phyloP scores from a whole-genome alignment of 2,113 vertebrate genomes.

The Cacatua alba region DNA sequence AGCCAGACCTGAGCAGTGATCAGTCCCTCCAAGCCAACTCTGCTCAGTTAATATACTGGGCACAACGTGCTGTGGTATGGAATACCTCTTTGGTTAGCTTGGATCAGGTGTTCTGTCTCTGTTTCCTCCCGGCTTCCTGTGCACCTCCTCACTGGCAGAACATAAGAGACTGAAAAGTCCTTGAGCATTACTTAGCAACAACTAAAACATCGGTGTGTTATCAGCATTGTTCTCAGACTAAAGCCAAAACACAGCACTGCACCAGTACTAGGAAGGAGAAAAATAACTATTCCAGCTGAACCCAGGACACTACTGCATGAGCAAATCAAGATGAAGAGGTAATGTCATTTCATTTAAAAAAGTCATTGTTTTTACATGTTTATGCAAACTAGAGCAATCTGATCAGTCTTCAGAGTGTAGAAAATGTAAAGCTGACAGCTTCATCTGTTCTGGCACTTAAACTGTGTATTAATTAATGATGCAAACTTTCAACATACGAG shows the following conservation, averaged over 20 bases:
- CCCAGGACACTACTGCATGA: neutral
- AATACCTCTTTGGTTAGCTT: neutral
- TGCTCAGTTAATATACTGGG: neutral
- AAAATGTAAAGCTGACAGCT: constrained; percentile 40
- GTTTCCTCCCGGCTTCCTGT: neutral
- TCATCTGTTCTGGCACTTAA: constrained; percentile 57
- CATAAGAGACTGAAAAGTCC: neutral
- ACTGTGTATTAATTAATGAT: constrained; percentile 51
- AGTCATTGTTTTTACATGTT: constrained; percentile 51
- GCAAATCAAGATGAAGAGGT: constrained; percentile 53
- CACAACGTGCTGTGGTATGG: neutral
- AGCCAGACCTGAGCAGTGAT: neutral
- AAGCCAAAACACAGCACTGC: neutral
- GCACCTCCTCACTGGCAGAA: neutral
- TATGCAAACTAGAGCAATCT: constrained; percentile 54
- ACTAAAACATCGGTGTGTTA: neutral
- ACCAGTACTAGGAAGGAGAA: neutral
- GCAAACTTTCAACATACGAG: neutral
- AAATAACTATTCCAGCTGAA: neutral
- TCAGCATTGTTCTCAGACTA: neutral
- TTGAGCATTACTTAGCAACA: neutral
- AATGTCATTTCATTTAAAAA: constrained; percentile 24
- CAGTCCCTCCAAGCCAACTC: neutral
- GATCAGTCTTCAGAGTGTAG: neutral
- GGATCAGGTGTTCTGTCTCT: neutral